Conservation (phyloP, 2,888 invertebrate genomes). For the Hirtodrosophila duncani region DNA sequence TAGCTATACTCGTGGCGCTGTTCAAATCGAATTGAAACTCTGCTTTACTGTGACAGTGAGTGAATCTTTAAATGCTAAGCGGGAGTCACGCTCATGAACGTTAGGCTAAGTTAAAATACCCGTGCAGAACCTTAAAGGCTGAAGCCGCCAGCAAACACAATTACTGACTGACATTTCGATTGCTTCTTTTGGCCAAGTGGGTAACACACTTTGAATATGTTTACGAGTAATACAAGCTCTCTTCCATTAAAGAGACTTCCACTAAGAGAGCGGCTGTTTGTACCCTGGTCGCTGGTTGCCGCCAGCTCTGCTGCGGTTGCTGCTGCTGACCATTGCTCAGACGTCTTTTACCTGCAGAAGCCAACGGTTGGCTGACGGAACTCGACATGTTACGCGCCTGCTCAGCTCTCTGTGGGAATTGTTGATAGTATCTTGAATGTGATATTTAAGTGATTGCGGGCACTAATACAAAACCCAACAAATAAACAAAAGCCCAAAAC, state of each 20-base stretch:
- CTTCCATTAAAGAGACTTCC: slow-evolving; percentile 5
- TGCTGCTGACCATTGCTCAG: slow-evolving; percentile 15
- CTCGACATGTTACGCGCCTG: neutral
- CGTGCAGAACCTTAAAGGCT: slow-evolving; percentile 32
- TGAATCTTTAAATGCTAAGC: no score
- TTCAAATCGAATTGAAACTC: no score
- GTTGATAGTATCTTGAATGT: slow-evolving; percentile 5
- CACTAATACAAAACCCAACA: slow-evolving; percentile 24
- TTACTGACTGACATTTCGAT: slow-evolving; percentile 25
- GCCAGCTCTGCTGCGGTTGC: slow-evolving; percentile 10
- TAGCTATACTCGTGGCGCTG: no score
- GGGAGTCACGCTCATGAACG: slow-evolving; percentile 29
- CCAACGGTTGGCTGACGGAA: slow-evolving; percentile 42
- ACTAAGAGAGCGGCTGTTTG: slow-evolving; percentile 17
- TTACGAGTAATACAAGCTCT: neutral
- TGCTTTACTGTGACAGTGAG: no score
- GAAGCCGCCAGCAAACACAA: slow-evolving; percentile 19
- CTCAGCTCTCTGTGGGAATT: slow-evolving; percentile 5
- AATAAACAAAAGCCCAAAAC: slow-evolving; percentile 30
- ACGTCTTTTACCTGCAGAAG: slow-evolving; percentile 51
- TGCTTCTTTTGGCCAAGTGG: slow-evolving; percentile 26
- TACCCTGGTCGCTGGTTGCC: slow-evolving; percentile 21
- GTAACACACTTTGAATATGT: slow-evolving; percentile 13
- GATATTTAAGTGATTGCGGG: slow-evolving; percentile 17
- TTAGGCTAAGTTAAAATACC: slow-evolving; percentile 45